Evolutionary conservation across 2,113 vertebrate species (phyloP).

Genomic region (Erythrocercus mccallii): DNA sequence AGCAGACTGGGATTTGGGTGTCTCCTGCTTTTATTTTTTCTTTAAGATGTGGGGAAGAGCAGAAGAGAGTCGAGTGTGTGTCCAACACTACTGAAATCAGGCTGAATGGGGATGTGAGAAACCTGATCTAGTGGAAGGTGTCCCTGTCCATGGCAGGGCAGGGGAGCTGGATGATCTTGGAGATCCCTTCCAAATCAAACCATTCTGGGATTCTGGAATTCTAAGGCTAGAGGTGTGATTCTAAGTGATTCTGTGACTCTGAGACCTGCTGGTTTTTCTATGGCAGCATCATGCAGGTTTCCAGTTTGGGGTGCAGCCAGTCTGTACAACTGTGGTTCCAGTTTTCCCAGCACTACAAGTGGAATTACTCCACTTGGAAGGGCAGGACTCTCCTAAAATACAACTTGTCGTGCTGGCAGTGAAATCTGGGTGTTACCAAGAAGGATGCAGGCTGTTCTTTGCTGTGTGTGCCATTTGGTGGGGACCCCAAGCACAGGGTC

Average conservation of each 20-base stretch:
- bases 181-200: not conserved
- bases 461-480: not conserved
- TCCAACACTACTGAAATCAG: not conserved
- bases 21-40: too few relatives aligned
- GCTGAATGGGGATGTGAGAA: not conserved
- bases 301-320: not conserved
- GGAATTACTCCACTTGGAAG: not conserved
- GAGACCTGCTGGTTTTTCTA: not conserved
- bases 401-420: not conserved
- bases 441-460: not conserved
- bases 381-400: not conserved
- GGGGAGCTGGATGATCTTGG: not conserved
- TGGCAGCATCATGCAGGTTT: not conserved
- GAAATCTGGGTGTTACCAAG: not conserved
- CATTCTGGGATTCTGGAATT: not conserved
- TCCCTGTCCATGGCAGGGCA: not conserved
- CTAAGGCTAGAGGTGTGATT: not conserved
- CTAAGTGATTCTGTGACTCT: not conserved
- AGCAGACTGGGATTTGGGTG: not conserved
- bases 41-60: not conserved
- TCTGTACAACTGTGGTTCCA: not conserved
- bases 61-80: not conserved
- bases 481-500: not conserved
- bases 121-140: not conserved
- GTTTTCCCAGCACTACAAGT: not conserved